These are phyloP conservation scores for Scrobipalpa atriplicella DNA, from an alignment of 2,888 invertebrate genomes.

Conservation along the genomic window DNA sequence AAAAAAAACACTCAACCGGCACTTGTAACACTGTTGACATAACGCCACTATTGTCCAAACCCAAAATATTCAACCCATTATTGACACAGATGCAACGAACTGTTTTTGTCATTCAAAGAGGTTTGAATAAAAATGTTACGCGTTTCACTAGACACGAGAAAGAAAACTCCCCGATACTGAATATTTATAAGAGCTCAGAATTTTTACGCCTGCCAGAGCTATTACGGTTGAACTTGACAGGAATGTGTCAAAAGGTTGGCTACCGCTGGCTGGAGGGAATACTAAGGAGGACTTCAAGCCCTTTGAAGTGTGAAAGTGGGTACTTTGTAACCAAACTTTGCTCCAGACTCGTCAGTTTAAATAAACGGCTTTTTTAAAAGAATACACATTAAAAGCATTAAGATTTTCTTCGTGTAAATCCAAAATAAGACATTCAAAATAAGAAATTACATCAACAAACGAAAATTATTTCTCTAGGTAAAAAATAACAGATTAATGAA, in stretches of 20 bases:
- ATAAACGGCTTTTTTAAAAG: too few species aligned
- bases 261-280: not conserved
- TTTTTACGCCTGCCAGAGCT: conserved; percentile 22
- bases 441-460: too few species aligned
- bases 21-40: conserved; percentile 9
- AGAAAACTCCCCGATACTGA: conserved; percentile 50
- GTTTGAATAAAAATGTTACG: conserved; percentile 66
- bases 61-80: conserved; percentile 35
- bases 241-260: conserved; percentile 20
- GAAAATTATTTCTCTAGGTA: too few species aligned
- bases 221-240: conserved; percentile 10
- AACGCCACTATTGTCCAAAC: not conserved
- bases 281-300: not conserved
- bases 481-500: not conserved
- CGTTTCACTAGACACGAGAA: conserved; percentile 40
- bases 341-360: too few species aligned
- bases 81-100: conserved; percentile 65
- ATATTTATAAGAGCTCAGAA: conserved; percentile 24
- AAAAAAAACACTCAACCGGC: not conserved
- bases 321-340: not conserved
- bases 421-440: too few species aligned
- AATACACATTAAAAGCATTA: too few species aligned
- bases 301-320: not conserved
- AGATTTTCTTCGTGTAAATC: too few species aligned
- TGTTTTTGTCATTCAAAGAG: conserved; percentile 49